These are phyloP conservation scores for Peromyscus leucopus DNA, from an alignment of 2,113 vertebrate genomes.

Conservation along the genomic window DNA sequence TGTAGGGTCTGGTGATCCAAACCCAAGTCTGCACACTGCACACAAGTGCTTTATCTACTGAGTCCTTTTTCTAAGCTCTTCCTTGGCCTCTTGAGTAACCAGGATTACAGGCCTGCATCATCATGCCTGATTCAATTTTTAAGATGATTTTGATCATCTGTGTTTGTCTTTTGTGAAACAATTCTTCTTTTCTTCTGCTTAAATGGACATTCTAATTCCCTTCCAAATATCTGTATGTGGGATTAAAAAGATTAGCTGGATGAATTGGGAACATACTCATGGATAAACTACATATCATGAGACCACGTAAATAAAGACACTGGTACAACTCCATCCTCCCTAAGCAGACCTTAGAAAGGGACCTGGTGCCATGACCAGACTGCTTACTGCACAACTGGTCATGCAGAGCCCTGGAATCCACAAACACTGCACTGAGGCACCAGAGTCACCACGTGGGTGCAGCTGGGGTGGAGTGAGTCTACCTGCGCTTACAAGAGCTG, in stretches of 20 bases:
- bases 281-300: too few relatives aligned
- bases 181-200: background rate
- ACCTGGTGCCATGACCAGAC: fast-evolving
- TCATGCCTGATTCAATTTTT: background rate
- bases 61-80: background rate
- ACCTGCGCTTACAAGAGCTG: fast-evolving
- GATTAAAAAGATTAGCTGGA: background rate
- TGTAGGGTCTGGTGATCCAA: background rate
- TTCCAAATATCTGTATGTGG: too few relatives aligned
- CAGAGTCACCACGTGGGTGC: fast-evolving
- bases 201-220: background rate
- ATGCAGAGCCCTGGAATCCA: fast-evolving
- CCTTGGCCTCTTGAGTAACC: background rate
- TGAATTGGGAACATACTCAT: background rate
- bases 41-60: background rate
- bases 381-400: background rate
- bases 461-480: too few relatives aligned
- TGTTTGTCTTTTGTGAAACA: background rate
- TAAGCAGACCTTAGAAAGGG: background rate
- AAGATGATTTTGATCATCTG: background rate
- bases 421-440: too few relatives aligned
- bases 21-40: background rate
- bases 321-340: background rate
- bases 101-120: background rate
- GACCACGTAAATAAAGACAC: too few relatives aligned